phyloP scores from a whole-genome alignment of 2,888 invertebrate genomes.

The Podabrus alpinus region DNA sequence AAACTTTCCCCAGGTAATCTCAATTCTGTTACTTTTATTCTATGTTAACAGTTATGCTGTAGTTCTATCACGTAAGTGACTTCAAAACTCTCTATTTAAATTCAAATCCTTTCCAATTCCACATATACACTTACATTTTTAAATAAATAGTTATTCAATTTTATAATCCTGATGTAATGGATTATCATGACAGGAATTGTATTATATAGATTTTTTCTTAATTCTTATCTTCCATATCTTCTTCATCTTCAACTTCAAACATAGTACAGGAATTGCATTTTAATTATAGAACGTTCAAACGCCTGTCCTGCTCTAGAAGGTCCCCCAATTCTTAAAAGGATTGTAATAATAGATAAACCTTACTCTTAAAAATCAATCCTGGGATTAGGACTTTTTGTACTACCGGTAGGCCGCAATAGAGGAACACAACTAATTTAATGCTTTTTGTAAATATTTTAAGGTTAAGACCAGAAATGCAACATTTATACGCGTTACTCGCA shows the following conservation, averaged over 20 bases:
- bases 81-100: slow-evolving; percentile 25
- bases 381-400: no score
- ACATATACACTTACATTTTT: slow-evolving; percentile 18
- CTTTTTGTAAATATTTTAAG: neutral
- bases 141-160: neutral
- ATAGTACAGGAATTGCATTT: neutral
- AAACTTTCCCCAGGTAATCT: slow-evolving; percentile 52
- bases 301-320: no score
- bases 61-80: slow-evolving; percentile 34
- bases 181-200: neutral
- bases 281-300: no score
- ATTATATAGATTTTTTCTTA: neutral
- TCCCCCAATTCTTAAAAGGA: no score
- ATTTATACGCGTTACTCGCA: no score
- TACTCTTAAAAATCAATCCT: no score
- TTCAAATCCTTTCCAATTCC: slow-evolving; percentile 26
- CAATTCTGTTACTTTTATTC: slow-evolving; percentile 28
- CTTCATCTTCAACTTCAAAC: neutral
- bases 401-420: no score
- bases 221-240: neutral
- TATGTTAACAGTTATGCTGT: slow-evolving; percentile 24
- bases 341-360: no score
- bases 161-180: neutral
- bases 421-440: no score
- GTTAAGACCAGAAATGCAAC: neutral